These are phyloP conservation scores for Anomalospiza imberbis DNA, from an alignment of 2,797 vertebrate species.

Conservation along the genomic window DNA sequence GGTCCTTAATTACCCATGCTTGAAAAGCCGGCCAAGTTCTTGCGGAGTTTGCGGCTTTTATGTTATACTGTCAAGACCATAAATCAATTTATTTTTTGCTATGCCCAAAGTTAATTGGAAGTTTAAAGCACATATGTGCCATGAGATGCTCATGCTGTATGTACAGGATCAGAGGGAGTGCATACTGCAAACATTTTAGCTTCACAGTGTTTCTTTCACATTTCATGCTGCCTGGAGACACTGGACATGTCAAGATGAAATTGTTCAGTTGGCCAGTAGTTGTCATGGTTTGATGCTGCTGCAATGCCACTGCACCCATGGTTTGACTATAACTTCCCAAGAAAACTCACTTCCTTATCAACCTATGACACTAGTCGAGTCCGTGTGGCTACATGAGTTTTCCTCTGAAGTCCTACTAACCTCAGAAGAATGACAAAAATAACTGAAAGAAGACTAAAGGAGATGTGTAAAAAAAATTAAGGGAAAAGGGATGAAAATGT, in stretches of 20 bases:
- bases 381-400: background rate
- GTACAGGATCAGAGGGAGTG: background rate
- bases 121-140: rapidly evolving
- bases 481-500: background rate
- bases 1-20: background rate
- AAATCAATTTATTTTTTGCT: background rate
- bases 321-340: too few species aligned
- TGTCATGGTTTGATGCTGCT: too few species aligned
- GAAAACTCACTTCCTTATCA: too few species aligned
- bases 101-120: background rate
- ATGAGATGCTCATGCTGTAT: background rate
- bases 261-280: background rate
- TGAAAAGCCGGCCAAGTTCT: background rate
- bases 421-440: background rate
- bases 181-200: background rate
- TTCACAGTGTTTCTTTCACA: background rate
- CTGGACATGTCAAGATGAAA: background rate
- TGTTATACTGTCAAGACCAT: background rate
- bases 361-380: background rate
- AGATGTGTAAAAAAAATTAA: background rate
- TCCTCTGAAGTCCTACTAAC: background rate
- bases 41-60: background rate
- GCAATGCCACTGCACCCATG: too few species aligned
- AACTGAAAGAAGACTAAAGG: background rate
- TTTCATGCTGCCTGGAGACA: background rate